These are phyloP conservation scores for Camponotus vicinus DNA, from an alignment of 1,140 invertebrate species.

Conservation along the genomic window DNA sequence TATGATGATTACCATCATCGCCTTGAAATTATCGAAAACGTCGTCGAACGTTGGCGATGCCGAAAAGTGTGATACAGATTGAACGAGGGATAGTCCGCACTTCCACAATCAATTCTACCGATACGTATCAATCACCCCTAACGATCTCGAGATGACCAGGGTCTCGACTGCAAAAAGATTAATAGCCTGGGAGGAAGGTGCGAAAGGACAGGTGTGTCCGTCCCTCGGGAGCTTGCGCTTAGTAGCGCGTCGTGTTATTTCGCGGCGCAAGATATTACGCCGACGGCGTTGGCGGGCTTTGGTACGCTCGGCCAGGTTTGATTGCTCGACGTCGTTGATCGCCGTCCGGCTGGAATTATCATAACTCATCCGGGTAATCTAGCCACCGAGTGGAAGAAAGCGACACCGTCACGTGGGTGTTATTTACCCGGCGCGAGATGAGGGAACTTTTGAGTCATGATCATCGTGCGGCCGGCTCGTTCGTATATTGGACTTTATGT, in stretches of 20 bases:
- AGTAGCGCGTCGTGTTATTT: constrained; percentile 67
- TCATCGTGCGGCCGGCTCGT: constrained; percentile 66
- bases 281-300: constrained; percentile 78
- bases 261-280: constrained; percentile 77
- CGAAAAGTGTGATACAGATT: constrained; percentile 23
- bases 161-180: constrained; percentile 57
- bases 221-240: constrained; percentile 26
- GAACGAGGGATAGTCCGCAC: background rate
- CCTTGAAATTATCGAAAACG: background rate
- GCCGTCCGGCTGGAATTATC: constrained; percentile 83
- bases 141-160: constrained; percentile 49
- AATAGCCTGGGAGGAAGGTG: constrained; percentile 50
- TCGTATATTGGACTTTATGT: constrained; percentile 74
- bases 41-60: background rate
- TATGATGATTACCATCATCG: background rate
- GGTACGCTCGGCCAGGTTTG: constrained; percentile 82
- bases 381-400: constrained; percentile 82
- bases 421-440: constrained; percentile 72
- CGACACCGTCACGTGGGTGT: constrained; percentile 80
- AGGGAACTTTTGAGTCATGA: constrained; percentile 75
- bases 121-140: constrained; percentile 60
- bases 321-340: constrained; percentile 84
- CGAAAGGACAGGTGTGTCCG: constrained; percentile 56
- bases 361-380: constrained; percentile 84
- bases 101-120: constrained; percentile 43